Base-by-base conservation (phyloP, 2,113 vertebrate species). In the Urocynchramus pylzowi region DNA sequence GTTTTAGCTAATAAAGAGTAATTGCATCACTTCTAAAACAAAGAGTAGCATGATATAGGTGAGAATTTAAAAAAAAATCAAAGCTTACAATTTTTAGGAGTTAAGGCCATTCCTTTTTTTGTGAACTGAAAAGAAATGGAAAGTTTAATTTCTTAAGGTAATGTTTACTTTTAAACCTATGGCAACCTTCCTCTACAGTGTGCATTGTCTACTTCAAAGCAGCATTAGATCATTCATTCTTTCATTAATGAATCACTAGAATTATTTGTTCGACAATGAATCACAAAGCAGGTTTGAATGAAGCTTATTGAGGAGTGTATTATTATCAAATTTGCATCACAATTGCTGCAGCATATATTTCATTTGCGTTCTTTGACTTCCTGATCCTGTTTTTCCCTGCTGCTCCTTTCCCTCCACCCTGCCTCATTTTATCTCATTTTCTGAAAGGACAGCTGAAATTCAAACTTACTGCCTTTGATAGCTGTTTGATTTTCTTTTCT, bases 241-340 rank as follows among this genome's bases (percentile, higher is more conserved):
- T 93, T 84, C 47, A 53, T 79, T 87, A 87, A 68, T 93, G 90
- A 93, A 86, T 96, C 95, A 96, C 45, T 89, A 47, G 71, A 88
- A 78, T 93, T 84, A 90, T 87, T 88, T 96, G 69, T 95, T 94
- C 63, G 42, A 93, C 85, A 87, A 33, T 90, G 85, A 94, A 82
- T 94, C 90, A 93, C 81, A 86, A 89, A 90, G 63, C 87, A 90
- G 42, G 76, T 97, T 94, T 95, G 80, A 95, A 65, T 95, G 59
- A 69, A 60, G 59, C 84, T 82, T 65, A 28, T 80, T 87, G 94
- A 97, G 52, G 59, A 42, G 59, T 80, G 84, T 87, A 65, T 90
- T 95, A 73, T 93, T 87, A 79, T 77, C n/a, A 87, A 93, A 95
- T 97, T 95, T 91, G 68, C 90, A 67, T 94, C 57, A 90, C 63